A percentile compares a stretch with the other conserved stretches of the same genome.
phyloP scores from a whole-genome alignment of 2,888 invertebrate genomes.

The Netelia fuscicornis region DNA sequence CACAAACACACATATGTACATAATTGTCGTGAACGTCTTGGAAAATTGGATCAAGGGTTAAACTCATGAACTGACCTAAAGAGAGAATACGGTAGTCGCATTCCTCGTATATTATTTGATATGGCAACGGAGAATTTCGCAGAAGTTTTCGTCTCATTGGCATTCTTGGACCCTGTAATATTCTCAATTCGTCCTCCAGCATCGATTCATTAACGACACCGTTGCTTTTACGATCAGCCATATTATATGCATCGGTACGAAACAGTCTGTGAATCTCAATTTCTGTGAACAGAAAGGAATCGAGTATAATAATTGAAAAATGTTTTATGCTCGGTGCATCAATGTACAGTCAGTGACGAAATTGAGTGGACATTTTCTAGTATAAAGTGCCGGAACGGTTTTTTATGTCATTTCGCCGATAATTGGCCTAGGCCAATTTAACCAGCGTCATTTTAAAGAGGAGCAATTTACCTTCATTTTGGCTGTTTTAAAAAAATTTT shows the following conservation, averaged over 20 bases:
- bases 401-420: no score
- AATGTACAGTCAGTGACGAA: no score
- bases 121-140: slow-evolving; percentile 87
- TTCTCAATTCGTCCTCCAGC: slow-evolving; percentile 85
- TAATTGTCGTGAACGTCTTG: neutral
- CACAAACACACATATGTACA: neutral
- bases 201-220: slow-evolving; percentile 81
- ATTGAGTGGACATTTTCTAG: no score
- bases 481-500: no score
- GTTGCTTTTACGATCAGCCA: slow-evolving; percentile 84
- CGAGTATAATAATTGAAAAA: slow-evolving; percentile 28
- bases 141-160: slow-evolving; percentile 87
- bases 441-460: no score
- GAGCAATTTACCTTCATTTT: no score
- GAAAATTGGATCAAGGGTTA: slow-evolving; percentile 7
- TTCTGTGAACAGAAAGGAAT: slow-evolving; percentile 83
- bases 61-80: slow-evolving; percentile 78
- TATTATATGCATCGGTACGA: slow-evolving; percentile 88
- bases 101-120: slow-evolving; percentile 87
- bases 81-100: slow-evolving; percentile 88
- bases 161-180: slow-evolving; percentile 86
- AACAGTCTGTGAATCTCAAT: slow-evolving; percentile 88
- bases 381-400: no score
- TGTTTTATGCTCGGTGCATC: no score
- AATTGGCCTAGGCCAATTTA: no score